Base-by-base conservation (phyloP, 2,113 vertebrate species). In the Brachypteracias leptosomus region DNA sequence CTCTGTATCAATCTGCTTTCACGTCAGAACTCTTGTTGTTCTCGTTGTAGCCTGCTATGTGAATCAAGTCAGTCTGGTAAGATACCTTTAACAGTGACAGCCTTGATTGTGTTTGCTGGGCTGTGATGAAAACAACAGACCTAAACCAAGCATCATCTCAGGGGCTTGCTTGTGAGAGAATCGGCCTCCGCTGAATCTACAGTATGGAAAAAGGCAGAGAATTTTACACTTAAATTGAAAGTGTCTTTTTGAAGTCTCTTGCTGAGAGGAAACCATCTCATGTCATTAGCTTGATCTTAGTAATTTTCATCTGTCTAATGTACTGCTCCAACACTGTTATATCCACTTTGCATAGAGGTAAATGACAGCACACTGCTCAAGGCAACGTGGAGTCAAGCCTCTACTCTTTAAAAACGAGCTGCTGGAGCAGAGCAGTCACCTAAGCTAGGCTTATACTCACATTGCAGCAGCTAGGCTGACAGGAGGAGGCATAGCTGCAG, bases 191-290 rank as follows among this genome's bases (percentile, higher is more conserved):
- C 33, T 91, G 71, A 88, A 91, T 70, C 13, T 73, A 44, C 16
- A 73, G 22, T 11, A 72, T 11, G 71, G 38, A 25, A 70, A 93
- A 93, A 55, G 38, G 79, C 68, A 85, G 47, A 79, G 79, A 93
- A 73, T 76, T 91, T 94, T 92, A 55, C 52, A 36, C 84, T 85
- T 85, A 90, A 81, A 84, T 88, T 86, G 85, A 42, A 93, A 84
- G 52, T 54, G 28, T 84, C 55, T 91, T 94, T 59, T 9, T 84
- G 75, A 94, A 91, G 44, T 49, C 75, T 72, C 66, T 63, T 90
- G 67, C 82, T 93, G 79, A 57, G 85, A 90, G 67, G 68, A 88
- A 94, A 71, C 55, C 33, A 67, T 62, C 70, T 96, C 44, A 57
- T 49, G 63, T 66, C 74, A 55, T 67, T 90, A 77, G 12, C 73